phyloP scores from a whole-genome alignment of 2,797 vertebrate genomes.

The Octomys mimax region DNA sequence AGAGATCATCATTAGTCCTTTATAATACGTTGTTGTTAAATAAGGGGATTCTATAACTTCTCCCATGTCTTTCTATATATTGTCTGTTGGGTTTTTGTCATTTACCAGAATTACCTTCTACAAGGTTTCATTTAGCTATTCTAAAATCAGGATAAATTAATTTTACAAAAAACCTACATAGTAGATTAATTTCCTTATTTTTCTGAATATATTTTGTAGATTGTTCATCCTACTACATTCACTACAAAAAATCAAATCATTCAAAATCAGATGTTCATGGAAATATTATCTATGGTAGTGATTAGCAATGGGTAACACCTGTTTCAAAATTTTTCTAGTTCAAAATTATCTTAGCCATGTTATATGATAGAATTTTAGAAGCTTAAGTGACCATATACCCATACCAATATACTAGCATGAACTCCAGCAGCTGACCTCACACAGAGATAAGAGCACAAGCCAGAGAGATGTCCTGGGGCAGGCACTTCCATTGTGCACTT shows the following conservation, averaged over 20 bases:
- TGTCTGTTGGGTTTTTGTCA: background rate
- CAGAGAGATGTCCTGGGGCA: no score
- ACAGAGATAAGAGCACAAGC: background rate
- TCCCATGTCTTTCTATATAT: background rate
- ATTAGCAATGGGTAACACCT: background rate
- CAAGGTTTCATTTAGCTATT: background rate
- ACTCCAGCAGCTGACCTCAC: no score
- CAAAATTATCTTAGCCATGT: background rate
- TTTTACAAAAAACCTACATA: background rate
- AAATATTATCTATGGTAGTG: background rate
- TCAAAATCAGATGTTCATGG: conserved; percentile 25
- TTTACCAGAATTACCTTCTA: background rate
- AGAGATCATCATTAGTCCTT: background rate
- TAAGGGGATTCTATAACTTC: background rate
- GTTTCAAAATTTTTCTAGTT: conserved; percentile 27
- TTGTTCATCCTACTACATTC: background rate
- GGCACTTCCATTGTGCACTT: background rate
- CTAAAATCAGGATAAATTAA: conserved; percentile 22
- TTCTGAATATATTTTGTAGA: conserved; percentile 26
- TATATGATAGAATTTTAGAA: background rate
- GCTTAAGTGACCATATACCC: background rate
- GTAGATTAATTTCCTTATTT: conserved; percentile 44
- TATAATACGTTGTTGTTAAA: background rate
- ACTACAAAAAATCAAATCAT: background rate
- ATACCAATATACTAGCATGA: background rate